Evolutionary conservation across 1,140 invertebrate species (phyloP), one percentile per base, ranked within the genome.

Genomic region (Drosophila saltans): DNA sequence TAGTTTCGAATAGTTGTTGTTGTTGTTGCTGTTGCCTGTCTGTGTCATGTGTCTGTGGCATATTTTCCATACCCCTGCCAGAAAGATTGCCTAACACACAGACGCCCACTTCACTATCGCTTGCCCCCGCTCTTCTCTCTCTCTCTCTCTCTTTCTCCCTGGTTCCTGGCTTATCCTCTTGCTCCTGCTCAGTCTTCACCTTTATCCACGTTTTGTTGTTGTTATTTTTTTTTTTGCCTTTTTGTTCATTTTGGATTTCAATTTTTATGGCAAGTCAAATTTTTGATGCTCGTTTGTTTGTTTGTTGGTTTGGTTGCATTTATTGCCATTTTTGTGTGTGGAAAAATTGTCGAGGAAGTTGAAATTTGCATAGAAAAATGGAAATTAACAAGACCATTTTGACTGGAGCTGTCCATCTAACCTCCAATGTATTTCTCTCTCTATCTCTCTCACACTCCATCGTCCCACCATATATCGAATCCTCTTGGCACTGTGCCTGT

Each of bases 321-420:
- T 85, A 66, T 80, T 79, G 72, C 80, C 84, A 73, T 84, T 89
- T 88, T 80, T 75, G 77, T 72, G 66, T 78, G 72, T 81, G 66
- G 66, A 59, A 77, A 66, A 71, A 77, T 72, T 76, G 63, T 90
- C 72, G 80, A 90, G 88, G 88, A 90, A 90, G 88, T 90, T 70
- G 73, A 90, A 84, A 90, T 90, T 90, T 90, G 86, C 88, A 90
- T 90, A 84, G 80, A 90, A 90, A 90, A 90, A 90, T 90, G 88
- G 88, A 90, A 90, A 90, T 90, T 90, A 90, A 90, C 86, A 90
- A 90, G 88, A 90, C 84, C 80, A 81, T 89, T 89, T 84, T 52
- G 81, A 89, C 80, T 89, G 74, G 77, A 52, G 45, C 80, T 88
- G 77, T 89, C 80, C 75, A 70, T 69, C 78, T 65, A 68, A 68